A percentile compares a stretch with the other conserved stretches of the same genome.
phyloP scores from a whole-genome alignment of 1,140 invertebrate species.

The Streblospio benedicti region DNA sequence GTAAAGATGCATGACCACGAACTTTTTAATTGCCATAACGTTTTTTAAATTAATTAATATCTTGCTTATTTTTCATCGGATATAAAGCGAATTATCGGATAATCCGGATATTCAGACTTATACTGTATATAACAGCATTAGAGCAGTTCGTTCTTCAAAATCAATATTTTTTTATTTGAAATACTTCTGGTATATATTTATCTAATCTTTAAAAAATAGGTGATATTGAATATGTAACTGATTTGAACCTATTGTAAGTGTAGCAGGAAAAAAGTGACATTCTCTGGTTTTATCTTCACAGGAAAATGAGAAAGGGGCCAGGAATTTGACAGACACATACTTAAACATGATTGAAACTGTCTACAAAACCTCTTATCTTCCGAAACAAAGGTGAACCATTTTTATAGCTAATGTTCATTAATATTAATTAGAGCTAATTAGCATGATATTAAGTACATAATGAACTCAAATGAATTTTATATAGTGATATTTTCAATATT shows the following conservation, averaged over 20 bases:
- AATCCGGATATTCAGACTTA: neutral
- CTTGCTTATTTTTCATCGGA: neutral
- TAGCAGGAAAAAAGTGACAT: neutral
- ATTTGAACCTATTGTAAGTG: neutral
- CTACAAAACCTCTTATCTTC: conserved; percentile 25
- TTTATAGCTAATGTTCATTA: neutral
- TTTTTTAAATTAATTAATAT: neutral
- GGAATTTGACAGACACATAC: conserved; percentile 27
- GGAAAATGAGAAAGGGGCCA: conserved; percentile 27
- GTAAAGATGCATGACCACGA: neutral
- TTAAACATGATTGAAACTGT: conserved; percentile 20
- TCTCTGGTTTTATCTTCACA: conserved; percentile 9
- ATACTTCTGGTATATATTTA: neutral
- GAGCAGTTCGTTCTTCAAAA: neutral
- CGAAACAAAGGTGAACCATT: conserved; percentile 22
- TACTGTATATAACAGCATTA: neutral
- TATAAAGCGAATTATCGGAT: neutral
- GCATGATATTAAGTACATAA: neutral
- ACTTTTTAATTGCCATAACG: neutral
- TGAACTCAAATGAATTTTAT: neutral
- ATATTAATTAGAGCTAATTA: neutral
- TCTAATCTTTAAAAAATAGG: neutral
- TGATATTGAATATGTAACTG: neutral
- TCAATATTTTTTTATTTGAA: neutral
- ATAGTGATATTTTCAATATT: conserved; percentile 1